Percentiles rank a stretch among this genome's conserved stretches.
Evolutionary conservation across 2,797 vertebrate genomes (phyloP).

Genomic region (Anguilla pacifica): DNA sequence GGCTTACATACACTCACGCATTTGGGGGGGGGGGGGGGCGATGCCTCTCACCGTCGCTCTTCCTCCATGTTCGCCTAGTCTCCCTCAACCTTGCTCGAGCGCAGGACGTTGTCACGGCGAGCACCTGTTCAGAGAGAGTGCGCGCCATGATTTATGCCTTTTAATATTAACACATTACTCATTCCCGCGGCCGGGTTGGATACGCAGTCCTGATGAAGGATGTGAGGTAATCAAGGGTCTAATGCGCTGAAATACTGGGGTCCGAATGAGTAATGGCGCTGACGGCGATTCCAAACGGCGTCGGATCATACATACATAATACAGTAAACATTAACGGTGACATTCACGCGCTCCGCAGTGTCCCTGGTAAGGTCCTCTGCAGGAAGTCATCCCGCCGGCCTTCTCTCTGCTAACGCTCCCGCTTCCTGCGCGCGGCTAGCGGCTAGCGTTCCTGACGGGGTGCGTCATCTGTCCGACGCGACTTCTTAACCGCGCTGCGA

Average conservation of each 20-base stretch:
- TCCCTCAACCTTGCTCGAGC: neutral
- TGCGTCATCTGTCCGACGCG: too few species aligned
- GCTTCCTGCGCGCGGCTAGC: too few species aligned
- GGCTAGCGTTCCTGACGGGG: neutral
- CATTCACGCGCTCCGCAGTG: neutral
- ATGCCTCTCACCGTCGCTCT: neutral
- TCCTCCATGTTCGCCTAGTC: neutral
- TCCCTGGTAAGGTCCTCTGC: neutral
- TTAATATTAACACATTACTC: constrained; percentile 19
- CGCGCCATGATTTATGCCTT: neutral
- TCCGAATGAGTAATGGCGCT: neutral
- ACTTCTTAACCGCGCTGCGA: too few species aligned
- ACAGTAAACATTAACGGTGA: neutral
- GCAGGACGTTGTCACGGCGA: neutral
- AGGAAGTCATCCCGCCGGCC: neutral
- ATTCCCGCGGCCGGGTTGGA: neutral
- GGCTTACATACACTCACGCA: neutral
- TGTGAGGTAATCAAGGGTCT: constrained; percentile 12
- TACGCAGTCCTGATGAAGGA: constrained; percentile 1
- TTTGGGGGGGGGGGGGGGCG: neutral
- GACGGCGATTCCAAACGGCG: neutral
- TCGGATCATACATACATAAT: neutral
- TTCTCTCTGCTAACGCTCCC: neutral
- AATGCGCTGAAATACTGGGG: neutral
- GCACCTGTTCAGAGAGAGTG: neutral